Conservation (phyloP, 2,888 invertebrate genomes). For the Xanthorhoe spadicearia region DNA sequence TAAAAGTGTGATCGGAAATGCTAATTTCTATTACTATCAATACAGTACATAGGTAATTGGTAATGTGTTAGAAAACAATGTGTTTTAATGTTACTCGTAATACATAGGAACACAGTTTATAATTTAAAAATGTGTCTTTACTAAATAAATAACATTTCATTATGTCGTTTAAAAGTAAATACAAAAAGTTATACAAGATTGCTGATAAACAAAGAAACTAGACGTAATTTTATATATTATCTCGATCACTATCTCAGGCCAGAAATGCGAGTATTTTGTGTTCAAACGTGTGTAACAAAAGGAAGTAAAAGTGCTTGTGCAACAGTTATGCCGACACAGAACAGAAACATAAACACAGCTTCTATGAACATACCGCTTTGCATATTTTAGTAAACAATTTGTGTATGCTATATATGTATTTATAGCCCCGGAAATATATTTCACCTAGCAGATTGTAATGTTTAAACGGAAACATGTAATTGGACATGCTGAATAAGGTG, state of each 20-base stretch:
- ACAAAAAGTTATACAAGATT: slow-evolving; percentile 6
- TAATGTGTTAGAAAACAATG: no score
- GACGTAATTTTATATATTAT: slow-evolving; percentile 34
- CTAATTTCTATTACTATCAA: no score
- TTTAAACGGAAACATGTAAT: not conserved
- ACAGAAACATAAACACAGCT: slow-evolving; percentile 35
- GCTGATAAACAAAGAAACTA: slow-evolving; percentile 26
- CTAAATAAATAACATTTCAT: not conserved
- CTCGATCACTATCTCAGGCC: slow-evolving; percentile 55
- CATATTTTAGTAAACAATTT: slow-evolving; percentile 32
- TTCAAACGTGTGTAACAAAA: slow-evolving; percentile 52
- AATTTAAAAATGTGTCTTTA: not conserved
- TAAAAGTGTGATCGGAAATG: no score
- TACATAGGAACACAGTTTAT: not conserved
- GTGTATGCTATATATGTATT: slow-evolving; percentile 21
- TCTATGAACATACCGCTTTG: slow-evolving; percentile 28
- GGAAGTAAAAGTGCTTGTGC: slow-evolving; percentile 56
- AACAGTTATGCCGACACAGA: slow-evolving; percentile 39
- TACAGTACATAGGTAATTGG: no score
- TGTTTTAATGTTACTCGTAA: not conserved
- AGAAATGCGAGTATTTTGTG: slow-evolving; percentile 56
- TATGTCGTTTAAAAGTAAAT: not conserved
- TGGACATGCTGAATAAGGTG: not conserved
- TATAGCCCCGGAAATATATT: slow-evolving; percentile 25
- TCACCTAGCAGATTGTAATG: not conserved